Evolutionary conservation across 2,113 vertebrate species (phyloP).

Genomic region (Psittacus erithacus): DNA sequence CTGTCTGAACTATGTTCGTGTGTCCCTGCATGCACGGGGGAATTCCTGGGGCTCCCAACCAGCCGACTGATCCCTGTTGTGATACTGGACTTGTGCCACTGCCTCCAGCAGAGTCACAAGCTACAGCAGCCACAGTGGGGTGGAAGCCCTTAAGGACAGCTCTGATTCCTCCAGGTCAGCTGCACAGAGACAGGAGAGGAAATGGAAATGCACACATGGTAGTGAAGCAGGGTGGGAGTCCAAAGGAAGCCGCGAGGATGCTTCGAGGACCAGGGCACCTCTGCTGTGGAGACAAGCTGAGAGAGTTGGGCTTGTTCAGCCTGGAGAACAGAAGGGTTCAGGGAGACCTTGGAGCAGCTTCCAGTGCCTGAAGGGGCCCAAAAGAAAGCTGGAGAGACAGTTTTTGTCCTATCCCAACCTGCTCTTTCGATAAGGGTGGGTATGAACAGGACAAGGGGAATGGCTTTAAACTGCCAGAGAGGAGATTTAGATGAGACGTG

Average conservation of each 20-base stretch:
- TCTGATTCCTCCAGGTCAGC: background rate
- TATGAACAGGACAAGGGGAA: background rate
- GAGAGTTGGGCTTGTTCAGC: background rate
- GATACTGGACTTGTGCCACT: background rate
- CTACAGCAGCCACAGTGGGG: background rate
- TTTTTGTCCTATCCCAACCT: background rate
- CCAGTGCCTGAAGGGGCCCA: background rate
- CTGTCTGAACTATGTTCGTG: background rate
- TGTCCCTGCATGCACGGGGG: background rate
- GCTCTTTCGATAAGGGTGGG: background rate
- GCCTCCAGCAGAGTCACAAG: background rate
- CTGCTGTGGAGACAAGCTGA: background rate
- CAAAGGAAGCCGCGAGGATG: background rate
- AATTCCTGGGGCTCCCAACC: background rate
- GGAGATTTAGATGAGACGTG: background rate
- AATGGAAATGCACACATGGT: fast-evolving
- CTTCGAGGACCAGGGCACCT: background rate
- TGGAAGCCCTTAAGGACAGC: background rate
- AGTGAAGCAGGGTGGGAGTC: background rate
- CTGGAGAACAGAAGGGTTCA: background rate
- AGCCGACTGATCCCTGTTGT: fast-evolving
- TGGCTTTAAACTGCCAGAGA: background rate
- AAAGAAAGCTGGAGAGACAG: background rate
- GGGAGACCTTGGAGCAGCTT: background rate
- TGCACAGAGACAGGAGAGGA: background rate